phyloP scores from a whole-genome alignment of 2,797 vertebrate genomes.

The Notolepis coatsorum region DNA sequence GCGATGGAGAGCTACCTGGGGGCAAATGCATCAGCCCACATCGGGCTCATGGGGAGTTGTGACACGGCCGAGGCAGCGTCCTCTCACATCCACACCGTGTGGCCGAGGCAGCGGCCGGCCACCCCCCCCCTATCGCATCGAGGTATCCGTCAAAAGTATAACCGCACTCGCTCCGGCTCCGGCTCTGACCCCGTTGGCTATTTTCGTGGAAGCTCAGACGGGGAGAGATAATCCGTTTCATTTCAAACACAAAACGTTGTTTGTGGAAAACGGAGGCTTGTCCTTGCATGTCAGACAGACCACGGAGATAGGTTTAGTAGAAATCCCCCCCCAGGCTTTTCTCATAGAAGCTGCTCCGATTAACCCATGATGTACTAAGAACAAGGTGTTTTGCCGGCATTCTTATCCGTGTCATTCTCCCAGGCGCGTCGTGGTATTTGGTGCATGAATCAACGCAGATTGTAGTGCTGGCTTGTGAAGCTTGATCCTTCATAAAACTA shows the following conservation, averaged over 20 bases:
- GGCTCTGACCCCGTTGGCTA: conserved; percentile 50
- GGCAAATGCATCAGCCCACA: conserved; percentile 2
- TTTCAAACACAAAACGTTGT: conserved; percentile 37
- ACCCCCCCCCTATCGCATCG: too few relatives aligned
- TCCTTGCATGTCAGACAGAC: conserved; percentile 47
- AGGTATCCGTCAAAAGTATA: conserved; percentile 15
- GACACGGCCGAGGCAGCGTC: conserved; percentile 3
- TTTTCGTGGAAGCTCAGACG: conserved; percentile 29
- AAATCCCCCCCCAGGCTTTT: conserved; percentile 31
- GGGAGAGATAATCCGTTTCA: conserved; percentile 46
- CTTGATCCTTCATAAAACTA: too few relatives aligned
- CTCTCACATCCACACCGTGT: too few relatives aligned
- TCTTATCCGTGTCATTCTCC: conserved; percentile 23
- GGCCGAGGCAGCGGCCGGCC: conserved; percentile 2
- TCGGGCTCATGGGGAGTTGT: conserved; percentile 7
- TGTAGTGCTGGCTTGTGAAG: too few relatives aligned
- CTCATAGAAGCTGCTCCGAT: conserved; percentile 26
- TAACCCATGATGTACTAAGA: conserved; percentile 37
- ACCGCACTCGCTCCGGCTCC: background rate
- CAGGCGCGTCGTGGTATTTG: conserved; percentile 3
- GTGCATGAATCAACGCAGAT: conserved; percentile 7
- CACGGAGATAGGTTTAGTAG: conserved; percentile 2
- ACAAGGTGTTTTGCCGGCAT: conserved; percentile 24
- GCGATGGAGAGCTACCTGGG: background rate
- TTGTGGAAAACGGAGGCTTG: conserved; percentile 49